These are phyloP conservation scores for Nemurella pictetii DNA, from an alignment of 2,888 invertebrate genomes.

Conservation along the genomic window DNA sequence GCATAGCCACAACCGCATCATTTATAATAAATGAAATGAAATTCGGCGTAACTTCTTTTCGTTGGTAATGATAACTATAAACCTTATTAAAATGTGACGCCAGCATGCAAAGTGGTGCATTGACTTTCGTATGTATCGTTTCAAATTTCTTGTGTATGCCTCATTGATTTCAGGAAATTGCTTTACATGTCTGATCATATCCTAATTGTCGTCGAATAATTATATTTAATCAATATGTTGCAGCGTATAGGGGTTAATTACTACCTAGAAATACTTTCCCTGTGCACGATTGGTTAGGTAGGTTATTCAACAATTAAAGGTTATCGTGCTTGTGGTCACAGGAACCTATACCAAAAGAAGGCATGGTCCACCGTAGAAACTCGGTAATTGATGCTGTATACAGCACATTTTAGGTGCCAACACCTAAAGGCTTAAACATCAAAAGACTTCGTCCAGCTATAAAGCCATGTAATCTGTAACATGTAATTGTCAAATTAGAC, in stretches of 20 bases:
- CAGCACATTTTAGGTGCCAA: background rate
- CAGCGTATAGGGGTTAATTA: background rate
- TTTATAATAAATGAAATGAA: background rate
- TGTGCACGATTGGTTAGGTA: background rate
- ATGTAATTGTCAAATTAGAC: background rate
- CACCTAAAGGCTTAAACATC: no score
- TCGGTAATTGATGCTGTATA: background rate
- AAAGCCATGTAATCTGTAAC: background rate
- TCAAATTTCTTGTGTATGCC: background rate
- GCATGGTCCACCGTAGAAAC: background rate
- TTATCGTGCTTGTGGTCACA: background rate
- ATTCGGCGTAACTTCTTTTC: background rate
- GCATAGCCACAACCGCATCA: no score
- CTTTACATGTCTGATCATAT: background rate
- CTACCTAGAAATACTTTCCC: background rate
- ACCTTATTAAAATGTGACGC: background rate
- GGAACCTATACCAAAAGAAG: background rate
- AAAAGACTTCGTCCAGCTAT: background rate
- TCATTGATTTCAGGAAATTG: background rate
- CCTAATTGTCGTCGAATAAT: background rate
- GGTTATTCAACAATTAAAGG: background rate
- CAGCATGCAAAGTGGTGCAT: background rate
- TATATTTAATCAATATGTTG: background rate
- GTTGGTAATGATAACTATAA: background rate
- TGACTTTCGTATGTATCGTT: background rate